Evolutionary conservation across 2,797 vertebrate species (phyloP), one percentile per base, ranked within the genome.

Genomic region (Sarcoramphus papa): DNA sequence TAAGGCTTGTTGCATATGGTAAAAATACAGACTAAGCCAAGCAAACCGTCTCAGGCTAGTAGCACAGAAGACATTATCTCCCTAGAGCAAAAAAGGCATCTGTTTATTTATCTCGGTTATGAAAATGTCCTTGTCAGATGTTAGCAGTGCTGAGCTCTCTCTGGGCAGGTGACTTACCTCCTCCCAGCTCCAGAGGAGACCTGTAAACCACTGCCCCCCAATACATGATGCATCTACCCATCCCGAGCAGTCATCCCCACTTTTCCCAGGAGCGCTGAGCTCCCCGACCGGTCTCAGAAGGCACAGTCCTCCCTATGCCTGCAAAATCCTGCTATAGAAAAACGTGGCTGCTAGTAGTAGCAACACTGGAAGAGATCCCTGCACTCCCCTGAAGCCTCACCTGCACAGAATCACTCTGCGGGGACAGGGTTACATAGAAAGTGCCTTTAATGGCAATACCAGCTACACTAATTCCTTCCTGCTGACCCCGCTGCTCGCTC

Each of bases 91-190:
- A 70, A 83, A 85, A 72, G 23, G 41, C 68, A 80, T 85, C 54
- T 7, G 7, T 92, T 92, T 84, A 19, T 89, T 80, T 74, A 91
- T 69, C 62, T 69, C 1, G 1, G 64, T 70, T 74, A 70, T 67
- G 78, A 89, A 83, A 92, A 85, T 57, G 63, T 67, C 78, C 91
- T 90, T 84, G 76, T 59, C 76, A 72, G 53, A 84, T 74, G 69
- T 59, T 19, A 85, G 68, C 51, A 79, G 68, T 2, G 17, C 79
- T 73, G 57, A 81, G 41, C 8, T 53, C 30, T 43, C 53, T 72
- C 56, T 62, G 65, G 37, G 41, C 40, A 84, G 56, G 51, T 85
- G 72, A 56, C 37, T 63, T 54, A 67, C 31, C 6, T 76, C 21
- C 27, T 82, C 64, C 37, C 28, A 6, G 27, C 51, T 74, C 35